phyloP scores from a whole-genome alignment of 2,113 vertebrate genomes.

The Malurus melanocephalus region DNA sequence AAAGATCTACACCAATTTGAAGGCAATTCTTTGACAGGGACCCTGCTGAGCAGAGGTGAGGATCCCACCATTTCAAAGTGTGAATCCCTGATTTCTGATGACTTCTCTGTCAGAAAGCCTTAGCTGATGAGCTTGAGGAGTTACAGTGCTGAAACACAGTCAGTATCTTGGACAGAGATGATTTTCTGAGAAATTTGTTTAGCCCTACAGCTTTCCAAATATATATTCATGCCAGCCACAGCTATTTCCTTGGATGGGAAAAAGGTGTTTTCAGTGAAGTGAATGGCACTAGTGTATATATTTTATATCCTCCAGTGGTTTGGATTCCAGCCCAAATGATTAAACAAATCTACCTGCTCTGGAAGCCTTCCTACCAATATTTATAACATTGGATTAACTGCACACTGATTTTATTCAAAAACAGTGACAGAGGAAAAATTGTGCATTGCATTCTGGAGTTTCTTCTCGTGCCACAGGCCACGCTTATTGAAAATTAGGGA shows the following conservation, averaged over 20 bases:
- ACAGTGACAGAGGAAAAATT: conserved; percentile 29
- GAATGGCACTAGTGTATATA: conserved; percentile 46
- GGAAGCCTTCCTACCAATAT: conserved; percentile 30
- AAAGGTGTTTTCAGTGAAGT: conserved; percentile 49
- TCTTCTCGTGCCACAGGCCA: conserved; percentile 1
- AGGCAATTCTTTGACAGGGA: not conserved
- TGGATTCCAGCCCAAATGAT: conserved; percentile 54
- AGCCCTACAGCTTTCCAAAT: conserved; percentile 49
- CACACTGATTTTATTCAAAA: conserved; percentile 56
- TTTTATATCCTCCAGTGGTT: conserved; percentile 47
- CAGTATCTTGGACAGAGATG: conserved; percentile 22
- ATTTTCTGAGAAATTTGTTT: conserved; percentile 45
- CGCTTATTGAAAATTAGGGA: not conserved
- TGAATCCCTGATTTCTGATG: not conserved
- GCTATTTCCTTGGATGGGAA: conserved; percentile 58
- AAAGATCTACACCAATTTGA: not conserved
- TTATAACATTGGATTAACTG: conserved; percentile 48
- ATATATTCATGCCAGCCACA: conserved; percentile 55
- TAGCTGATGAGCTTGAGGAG: conserved; percentile 17
- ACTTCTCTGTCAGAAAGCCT: conserved; percentile 1
- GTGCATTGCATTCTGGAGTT: conserved; percentile 5
- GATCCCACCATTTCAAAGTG: not conserved
- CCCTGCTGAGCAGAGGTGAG: not conserved
- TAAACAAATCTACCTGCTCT: conserved; percentile 63
- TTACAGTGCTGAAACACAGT: conserved; percentile 1